Conservation (phyloP, 2,113 vertebrate species). For the Nothobranchius furzeri region DNA sequence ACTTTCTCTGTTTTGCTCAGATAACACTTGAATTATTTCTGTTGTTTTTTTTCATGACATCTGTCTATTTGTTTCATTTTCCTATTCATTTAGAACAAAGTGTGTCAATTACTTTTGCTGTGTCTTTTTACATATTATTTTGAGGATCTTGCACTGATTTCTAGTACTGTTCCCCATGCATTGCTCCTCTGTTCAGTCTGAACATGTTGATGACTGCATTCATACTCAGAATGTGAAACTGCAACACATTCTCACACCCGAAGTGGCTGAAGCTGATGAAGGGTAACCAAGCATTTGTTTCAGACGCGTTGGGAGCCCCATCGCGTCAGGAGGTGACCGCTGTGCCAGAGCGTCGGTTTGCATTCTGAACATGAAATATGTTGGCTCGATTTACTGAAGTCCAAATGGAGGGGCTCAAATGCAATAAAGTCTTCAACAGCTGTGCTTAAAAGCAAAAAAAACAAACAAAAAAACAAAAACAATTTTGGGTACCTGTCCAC, state of each 20-base stretch:
- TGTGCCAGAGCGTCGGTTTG: no score
- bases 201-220: neutral
- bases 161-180: neutral
- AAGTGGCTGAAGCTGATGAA: no score
- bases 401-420: no score
- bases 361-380: no score
- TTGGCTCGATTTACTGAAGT: no score
- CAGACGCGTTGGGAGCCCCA: no score
- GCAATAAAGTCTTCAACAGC: no score
- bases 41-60: neutral
- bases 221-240: neutral
- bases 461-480: no score
- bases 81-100: constrained; percentile 8
- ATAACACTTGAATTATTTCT: constrained; percentile 23
- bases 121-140: neutral
- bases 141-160: neutral
- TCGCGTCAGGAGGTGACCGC: no score
- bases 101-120: constrained; percentile 5
- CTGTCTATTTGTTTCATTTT: constrained; percentile 15
- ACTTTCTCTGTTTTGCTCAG: constrained; percentile 44
- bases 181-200: neutral
- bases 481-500: no score
- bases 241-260: no score
- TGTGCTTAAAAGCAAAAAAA: no score
- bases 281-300: neutral